Evolutionary conservation across 2,113 vertebrate genomes (phyloP), one percentile per base, ranked within the genome.

Genomic region (Cranoglanis bouderius): DNA sequence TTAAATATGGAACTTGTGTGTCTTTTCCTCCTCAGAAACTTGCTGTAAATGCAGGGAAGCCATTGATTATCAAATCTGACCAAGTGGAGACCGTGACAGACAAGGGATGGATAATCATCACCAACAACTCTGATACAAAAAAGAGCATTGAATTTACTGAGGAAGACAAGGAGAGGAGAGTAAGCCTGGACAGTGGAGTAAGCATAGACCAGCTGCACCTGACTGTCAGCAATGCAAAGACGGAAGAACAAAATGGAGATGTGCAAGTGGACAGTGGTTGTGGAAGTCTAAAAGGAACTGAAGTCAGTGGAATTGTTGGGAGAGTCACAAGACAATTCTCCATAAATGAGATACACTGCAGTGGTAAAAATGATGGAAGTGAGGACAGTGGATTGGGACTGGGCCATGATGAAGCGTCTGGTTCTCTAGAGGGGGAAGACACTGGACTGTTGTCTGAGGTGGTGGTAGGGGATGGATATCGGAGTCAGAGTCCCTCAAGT

Each of bases 231-330:
- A 32, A 87, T 0, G 51, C 49, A 75, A 84, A 24, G 78, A 78
- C 43, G 5, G 49, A 80, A 13, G 40, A 1, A 40, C 49, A 14
- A 38, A 57, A 0, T 26, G 29, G 83, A 46, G 70, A 85, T 3
- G 57, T 0, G 82, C 93, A 92, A 65, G 95, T 95, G 5, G 95
- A 96, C 91, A 96, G 96, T 6, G 95, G 95, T 35, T 96, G 91
- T 81, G 95, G 91, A 46, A 95, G 95, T 88, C 86, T 95, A 46
- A 94, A 92, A 12, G 94, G 85, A 72, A 59, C 91, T 5, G 95
- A 94, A 35, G 90, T 90, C 89, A 91, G 90, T n/a, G 87, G 82
- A 57, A 67, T 80, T 70, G 67, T 49, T 2, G 87, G 90, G 57
- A 86, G 83, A 84, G 90, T 87, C 67, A 85, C 90, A 13, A 89